Base-by-base conservation (phyloP, 1,140 invertebrate genomes). In the Bombus turneri region DNA sequence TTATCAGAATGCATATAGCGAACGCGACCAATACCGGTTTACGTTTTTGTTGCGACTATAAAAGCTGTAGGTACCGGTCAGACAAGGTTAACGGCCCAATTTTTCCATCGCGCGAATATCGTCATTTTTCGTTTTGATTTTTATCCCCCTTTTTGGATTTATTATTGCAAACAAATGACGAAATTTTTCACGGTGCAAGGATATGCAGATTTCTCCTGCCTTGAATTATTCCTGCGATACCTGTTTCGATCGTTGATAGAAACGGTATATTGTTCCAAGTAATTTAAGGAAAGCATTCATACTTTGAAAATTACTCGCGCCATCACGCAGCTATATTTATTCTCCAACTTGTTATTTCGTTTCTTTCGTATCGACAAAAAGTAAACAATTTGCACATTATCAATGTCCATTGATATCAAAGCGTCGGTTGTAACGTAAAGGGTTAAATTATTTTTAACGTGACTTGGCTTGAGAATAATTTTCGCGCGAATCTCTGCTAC, bases 71-170 rank as follows among this genome's bases (percentile, higher is more conserved):
- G 57, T 75, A 85, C 71, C 37, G 69, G 59, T 66, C 79, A 80
- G 86, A 83, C 86, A 89, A 89, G 88, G 88, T 89, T 88, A 89
- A 89, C 87, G 86, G 76, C 62, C 79, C 79, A 81, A 88, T 89
- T 84, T 87, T 79, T 87, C 86, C 77, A 41, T 18, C 73, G 37
- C 72, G 34, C 66, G 72, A 47, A 4, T 43, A 80, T 89, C 71
- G 59, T 68, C 43, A 71, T 64, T 41, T 28, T 68, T 79, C 43
- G 43, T 64, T 31, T 77, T 47, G n/a, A 68, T 59, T 81, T 86
- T 87, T 80, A 57, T 59, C 47, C 41, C 28, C 37, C 18, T 37
- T 77, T 57, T 31, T 28, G 47, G 34, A 79, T 72, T 80, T 80
- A 74, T 72, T 47, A 53, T 75, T 22, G 57, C 77, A 72, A 85